These are phyloP conservation scores for Apis florea DNA, from an alignment of 1,140 invertebrate species.

Conservation along the genomic window DNA sequence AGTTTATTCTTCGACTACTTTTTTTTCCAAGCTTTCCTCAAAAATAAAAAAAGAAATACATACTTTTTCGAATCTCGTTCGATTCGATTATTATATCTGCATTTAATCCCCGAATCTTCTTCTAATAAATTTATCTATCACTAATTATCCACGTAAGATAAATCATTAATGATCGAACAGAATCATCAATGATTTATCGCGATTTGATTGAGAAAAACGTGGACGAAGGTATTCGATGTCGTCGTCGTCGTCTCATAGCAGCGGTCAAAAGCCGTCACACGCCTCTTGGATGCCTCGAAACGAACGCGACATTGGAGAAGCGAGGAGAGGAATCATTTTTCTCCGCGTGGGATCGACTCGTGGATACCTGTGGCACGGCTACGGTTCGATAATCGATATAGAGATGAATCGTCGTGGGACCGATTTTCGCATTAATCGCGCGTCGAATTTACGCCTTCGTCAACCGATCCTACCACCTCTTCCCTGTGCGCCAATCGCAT, in stretches of 20 bases:
- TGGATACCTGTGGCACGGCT: not conserved
- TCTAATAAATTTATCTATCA: too few species aligned
- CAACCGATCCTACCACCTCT: not conserved
- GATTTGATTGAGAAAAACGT: not conserved
- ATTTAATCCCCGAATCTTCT: too few species aligned
- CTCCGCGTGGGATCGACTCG: not conserved
- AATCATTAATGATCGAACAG: too few species aligned
- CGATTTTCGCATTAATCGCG: conserved; percentile 30
- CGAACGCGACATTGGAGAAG: conserved; percentile 15
- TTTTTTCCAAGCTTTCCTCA: too few species aligned
- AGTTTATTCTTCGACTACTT: too few species aligned
- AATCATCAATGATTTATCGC: too few species aligned
- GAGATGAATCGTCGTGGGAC: conserved; percentile 40
- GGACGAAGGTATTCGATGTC: not conserved
- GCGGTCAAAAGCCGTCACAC: not conserved
- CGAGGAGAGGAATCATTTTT: conserved; percentile 13
- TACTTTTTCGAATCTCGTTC: too few species aligned
- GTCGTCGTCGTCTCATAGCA: not conserved
- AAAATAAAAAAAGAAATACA: not conserved
- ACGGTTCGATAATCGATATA: not conserved
- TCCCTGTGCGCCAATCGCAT: not conserved
- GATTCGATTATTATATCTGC: too few species aligned
- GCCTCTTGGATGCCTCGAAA: conserved; percentile 9
- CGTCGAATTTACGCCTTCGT: not conserved
- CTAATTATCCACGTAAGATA: too few species aligned